These are phyloP conservation scores for Argyrosomus regius DNA, from an alignment of 2,797 vertebrate species.

Conservation along the genomic window DNA sequence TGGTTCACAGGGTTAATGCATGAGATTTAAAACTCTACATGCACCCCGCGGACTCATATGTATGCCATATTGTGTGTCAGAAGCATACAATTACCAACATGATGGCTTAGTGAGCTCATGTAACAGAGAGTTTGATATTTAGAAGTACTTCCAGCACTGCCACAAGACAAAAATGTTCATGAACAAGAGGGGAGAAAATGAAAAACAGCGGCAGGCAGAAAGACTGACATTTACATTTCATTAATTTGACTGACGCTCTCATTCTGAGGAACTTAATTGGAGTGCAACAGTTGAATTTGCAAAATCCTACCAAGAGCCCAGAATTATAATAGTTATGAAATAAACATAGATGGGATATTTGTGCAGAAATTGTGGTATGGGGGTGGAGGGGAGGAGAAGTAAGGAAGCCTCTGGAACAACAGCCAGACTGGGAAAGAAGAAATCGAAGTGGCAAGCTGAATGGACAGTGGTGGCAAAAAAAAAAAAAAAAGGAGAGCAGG, in stretches of 20 bases:
- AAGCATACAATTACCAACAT: slow-evolving; percentile 47
- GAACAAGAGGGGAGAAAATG: slow-evolving; percentile 37
- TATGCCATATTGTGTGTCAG: slow-evolving; percentile 20
- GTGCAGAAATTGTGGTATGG: slow-evolving; percentile 15
- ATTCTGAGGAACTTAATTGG: slow-evolving; percentile 58
- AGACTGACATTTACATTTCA: slow-evolving; percentile 70
- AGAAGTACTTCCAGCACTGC: slow-evolving; percentile 26
- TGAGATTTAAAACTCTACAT: slow-evolving; percentile 55
- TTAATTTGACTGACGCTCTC: slow-evolving; percentile 61
- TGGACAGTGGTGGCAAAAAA: slow-evolving; percentile 37
- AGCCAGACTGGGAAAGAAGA: slow-evolving; percentile 35
- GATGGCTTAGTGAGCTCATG: slow-evolving; percentile 29
- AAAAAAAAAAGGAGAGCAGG: slow-evolving; percentile 20
- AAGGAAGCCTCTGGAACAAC: slow-evolving; percentile 16
- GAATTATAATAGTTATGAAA: slow-evolving; percentile 46
- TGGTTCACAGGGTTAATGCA: slow-evolving; percentile 61
- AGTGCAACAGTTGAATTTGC: slow-evolving; percentile 50
- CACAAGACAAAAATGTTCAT: slow-evolving; percentile 17
- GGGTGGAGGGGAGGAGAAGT: background rate
- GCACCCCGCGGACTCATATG: slow-evolving; percentile 24
- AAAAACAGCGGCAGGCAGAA: slow-evolving; percentile 42
- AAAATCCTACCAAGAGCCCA: slow-evolving; percentile 34
- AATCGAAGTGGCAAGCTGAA: slow-evolving; percentile 38
- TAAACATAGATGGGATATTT: slow-evolving; percentile 21
- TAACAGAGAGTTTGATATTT: slow-evolving; percentile 39